A percentile compares a stretch with the other conserved stretches of the same genome.
These are phyloP conservation scores for Pygoscelis adeliae DNA, from an alignment of 2,113 vertebrate genomes.

Conservation along the genomic window DNA sequence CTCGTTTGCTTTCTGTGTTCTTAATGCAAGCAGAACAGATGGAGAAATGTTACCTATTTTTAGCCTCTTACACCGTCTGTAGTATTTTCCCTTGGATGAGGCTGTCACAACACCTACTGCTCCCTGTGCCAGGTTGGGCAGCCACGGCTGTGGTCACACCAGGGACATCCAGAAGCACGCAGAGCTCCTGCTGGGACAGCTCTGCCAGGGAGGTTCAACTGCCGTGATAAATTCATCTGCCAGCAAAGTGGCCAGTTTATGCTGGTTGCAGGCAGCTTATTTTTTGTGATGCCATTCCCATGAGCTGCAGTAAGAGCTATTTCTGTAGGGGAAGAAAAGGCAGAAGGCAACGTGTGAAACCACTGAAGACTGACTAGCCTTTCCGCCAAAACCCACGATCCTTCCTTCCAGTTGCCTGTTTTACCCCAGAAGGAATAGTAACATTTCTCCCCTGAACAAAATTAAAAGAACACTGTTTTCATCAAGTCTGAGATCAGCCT, in stretches of 20 bases:
- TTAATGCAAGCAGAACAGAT: not conserved
- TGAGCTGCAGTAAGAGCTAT: not conserved
- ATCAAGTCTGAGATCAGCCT: not conserved
- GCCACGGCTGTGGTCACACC: not conserved
- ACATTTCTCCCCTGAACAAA: not conserved
- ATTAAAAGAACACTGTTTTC: rapidly evolving
- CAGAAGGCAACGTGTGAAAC: not conserved
- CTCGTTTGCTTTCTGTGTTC: not conserved
- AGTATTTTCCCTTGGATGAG: not conserved
- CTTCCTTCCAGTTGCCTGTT: not conserved
- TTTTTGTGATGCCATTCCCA: not conserved
- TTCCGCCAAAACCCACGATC: not conserved
- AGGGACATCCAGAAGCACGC: not conserved
- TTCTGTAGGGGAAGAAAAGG: not conserved
- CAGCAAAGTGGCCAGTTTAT: not conserved
- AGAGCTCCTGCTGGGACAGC: not conserved
- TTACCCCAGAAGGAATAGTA: not conserved
- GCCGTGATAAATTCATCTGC: not conserved
- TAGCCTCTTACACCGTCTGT: not conserved
- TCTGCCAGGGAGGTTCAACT: rapidly evolving
- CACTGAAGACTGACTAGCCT: not conserved
- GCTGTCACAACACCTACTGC: not conserved
- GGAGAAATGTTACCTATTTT: not conserved
- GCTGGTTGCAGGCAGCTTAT: not conserved
- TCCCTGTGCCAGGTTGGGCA: not conserved